Evolutionary conservation across 2,888 invertebrate genomes (phyloP), one percentile per base, ranked within the genome.

Genomic region (Eretmocerus hayati): DNA sequence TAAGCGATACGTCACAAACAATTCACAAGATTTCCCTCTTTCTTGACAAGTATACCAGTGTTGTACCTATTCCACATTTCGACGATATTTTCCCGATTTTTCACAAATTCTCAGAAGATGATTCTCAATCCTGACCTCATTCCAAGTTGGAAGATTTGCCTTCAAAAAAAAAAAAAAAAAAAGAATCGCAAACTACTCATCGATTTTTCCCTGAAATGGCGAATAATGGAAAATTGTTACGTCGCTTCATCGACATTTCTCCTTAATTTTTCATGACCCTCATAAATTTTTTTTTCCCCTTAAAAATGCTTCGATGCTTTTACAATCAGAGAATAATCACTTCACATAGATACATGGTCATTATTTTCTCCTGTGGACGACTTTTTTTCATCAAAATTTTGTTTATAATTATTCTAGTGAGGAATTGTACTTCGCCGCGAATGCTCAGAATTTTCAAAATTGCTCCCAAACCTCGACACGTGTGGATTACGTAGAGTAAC

Each of bases 261-360:
- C 62, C 62, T 62, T 64, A 60, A 60, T 63, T 62, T 57, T 56
- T 56, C 53, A 51, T 56, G 59, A 55, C 59, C 55, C 57, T 54
- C 56, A 54, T 59, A 58, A 55, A 55, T 58, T 45, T 44, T 47
- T 48, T 56, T 45, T 45, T 46, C 36, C 31, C 47, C 46, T 42
- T 48, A 35, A 43, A 46, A 49, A 49, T 53, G 49, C 32, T 36
- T 59, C 59, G 65, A 65, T 63, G 66, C 63, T 58, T 62, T 67
- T 66, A 68, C 65, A 67, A 64, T 63, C 63, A 64, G 65, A 65
- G 65, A 69, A 62, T 65, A 58, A 66, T 62, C 61, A 59, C 58
- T 67, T 62, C 61, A 59, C 65, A 59, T 58, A 61, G 59, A 67
- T 66, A 68, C 61, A 67, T 62, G 61, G 62, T 62, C 63, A 49